phyloP scores from a whole-genome alignment of 2,113 vertebrate genomes.

The Hippocampus comes region DNA sequence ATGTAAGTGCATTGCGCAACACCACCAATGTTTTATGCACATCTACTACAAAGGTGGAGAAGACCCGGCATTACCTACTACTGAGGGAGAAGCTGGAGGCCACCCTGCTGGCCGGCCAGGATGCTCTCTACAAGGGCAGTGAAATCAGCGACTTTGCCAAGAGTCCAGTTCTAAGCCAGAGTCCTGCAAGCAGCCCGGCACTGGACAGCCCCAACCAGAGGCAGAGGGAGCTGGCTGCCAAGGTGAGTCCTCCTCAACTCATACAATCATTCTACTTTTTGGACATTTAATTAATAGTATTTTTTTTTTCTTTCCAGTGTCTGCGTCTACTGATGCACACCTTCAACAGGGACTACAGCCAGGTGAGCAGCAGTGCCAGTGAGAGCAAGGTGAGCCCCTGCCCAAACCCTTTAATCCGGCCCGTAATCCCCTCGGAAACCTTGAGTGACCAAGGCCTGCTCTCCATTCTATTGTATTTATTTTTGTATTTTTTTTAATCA shows the following conservation, averaged over 20 bases:
- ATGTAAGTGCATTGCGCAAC: no score
- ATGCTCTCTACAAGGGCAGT: constrained; percentile 77
- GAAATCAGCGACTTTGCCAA: constrained; percentile 79
- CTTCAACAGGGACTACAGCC: constrained; percentile 96
- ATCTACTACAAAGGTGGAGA: constrained; percentile 81
- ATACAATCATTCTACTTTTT: neutral
- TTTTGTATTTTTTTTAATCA: neutral
- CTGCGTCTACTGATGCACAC: constrained; percentile 95
- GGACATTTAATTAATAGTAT: neutral
- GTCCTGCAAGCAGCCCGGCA: constrained; percentile 64
- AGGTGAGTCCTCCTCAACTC: constrained; percentile 70
- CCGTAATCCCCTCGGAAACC: constrained; percentile 31
- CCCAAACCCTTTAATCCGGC: constrained; percentile 54
- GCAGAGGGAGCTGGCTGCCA: constrained; percentile 94
- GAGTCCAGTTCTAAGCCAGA: constrained; percentile 72
- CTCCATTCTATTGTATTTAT: constrained; percentile 12
- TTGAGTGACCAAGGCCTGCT: constrained; percentile 22
- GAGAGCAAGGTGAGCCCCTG: constrained; percentile 93
- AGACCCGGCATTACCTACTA: constrained; percentile 94
- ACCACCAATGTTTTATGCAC: neutral
- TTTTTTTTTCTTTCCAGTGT: constrained; percentile 73
- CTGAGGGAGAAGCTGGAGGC: constrained; percentile 93
- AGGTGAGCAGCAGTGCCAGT: constrained; percentile 95
- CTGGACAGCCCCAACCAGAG: constrained; percentile 82
- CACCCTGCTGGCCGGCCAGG: constrained; percentile 78